Percentiles rank a stretch among this genome's conserved stretches.
These are phyloP conservation scores for Shinisaurus crocodilurus DNA, from an alignment of 2,113 vertebrate species.

Conservation along the genomic window DNA sequence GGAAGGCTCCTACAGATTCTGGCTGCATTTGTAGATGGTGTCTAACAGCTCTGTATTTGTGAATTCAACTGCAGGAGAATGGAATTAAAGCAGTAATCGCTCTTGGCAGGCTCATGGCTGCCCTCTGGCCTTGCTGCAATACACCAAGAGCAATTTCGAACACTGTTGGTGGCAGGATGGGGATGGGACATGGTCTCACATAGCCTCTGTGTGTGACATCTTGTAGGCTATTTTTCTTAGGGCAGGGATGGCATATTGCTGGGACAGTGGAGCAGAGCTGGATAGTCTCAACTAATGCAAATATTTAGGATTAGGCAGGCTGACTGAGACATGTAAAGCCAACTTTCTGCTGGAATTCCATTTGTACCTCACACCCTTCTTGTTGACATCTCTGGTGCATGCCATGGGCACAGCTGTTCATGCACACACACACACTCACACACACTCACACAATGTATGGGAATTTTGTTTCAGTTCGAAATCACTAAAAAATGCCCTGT, in stretches of 20 bases:
- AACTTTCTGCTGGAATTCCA: background rate
- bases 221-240: background rate
- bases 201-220: background rate
- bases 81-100: background rate
- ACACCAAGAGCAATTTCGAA: background rate
- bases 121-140: background rate
- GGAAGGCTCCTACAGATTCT: background rate
- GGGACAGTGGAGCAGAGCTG: background rate
- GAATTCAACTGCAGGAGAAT: background rate
- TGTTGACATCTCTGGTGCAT: background rate
- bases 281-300: background rate
- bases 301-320: background rate
- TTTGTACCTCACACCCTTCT: background rate
- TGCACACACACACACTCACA: too few relatives aligned
- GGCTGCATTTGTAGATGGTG: background rate
- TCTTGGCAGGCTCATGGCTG: background rate
- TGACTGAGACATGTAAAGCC: background rate
- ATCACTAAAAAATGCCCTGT: too few relatives aligned
- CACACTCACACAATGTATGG: too few relatives aligned
- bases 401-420: background rate
- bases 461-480: too few relatives aligned
- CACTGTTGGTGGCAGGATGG: background rate
- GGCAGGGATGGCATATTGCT: background rate
- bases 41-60: background rate
- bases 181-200: background rate